Evolutionary conservation across 2,888 invertebrate species (phyloP).

Genomic region (Caradrina clavipalpis): DNA sequence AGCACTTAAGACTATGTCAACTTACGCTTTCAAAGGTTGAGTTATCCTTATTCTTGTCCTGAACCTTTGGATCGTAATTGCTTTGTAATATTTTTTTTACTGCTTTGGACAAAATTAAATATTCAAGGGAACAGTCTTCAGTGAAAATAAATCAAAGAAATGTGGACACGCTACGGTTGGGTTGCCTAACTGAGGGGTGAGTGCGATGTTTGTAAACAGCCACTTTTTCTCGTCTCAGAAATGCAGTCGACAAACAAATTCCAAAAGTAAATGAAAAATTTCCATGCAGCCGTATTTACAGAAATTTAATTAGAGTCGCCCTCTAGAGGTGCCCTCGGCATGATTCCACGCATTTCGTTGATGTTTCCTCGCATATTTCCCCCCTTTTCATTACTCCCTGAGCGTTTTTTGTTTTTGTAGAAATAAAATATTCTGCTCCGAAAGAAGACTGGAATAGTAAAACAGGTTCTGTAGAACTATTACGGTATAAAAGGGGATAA

Average conservation of each 20-base stretch:
- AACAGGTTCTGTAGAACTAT: conserved; percentile 33
- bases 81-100: conserved; percentile 11
- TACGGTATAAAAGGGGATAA: conserved; percentile 35
- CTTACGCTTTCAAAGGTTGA: conserved; percentile 16
- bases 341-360: conserved; percentile 70
- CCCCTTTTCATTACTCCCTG: conserved; percentile 48
- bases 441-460: conserved; percentile 29
- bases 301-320: conserved; percentile 80
- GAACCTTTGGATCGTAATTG: not conserved
- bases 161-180: conserved; percentile 15
- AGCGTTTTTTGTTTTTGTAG: conserved; percentile 23
- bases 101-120: conserved; percentile 5
- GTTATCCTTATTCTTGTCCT: not conserved
- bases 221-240: conserved; percentile 55
- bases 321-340: conserved; percentile 64
- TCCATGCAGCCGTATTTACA: conserved; percentile 74
- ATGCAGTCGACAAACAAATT: conserved; percentile 71
- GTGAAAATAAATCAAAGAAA: conserved; percentile 38
- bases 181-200: conserved; percentile 14
- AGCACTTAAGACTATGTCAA: conserved; percentile 42
- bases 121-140: not conserved
- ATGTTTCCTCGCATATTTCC: conserved; percentile 61
- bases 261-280: conserved; percentile 73
- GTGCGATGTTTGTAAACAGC: conserved; percentile 24
- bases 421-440: conserved; percentile 37